phyloP scores from a whole-genome alignment of 53 echinoderm and acorn worm genomes.

The Arbacia lixula region DNA sequence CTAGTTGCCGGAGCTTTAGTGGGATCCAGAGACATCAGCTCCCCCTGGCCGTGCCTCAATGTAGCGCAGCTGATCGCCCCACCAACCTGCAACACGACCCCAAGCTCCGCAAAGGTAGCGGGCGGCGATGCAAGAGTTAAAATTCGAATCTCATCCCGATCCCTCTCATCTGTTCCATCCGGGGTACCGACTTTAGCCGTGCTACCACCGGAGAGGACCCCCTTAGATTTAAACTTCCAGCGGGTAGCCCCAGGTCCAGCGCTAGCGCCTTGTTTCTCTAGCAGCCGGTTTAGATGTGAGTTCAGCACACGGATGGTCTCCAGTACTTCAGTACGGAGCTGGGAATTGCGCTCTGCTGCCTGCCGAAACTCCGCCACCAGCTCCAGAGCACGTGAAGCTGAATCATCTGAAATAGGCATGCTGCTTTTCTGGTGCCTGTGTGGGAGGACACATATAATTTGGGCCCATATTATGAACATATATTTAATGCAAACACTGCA shows the following conservation, averaged over 20 bases:
- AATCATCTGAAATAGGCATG: conserved; percentile 93
- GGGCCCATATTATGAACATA: too few relatives aligned
- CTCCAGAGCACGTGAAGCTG: conserved; percentile 71
- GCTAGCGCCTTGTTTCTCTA: conserved; percentile 45
- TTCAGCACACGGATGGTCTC: conserved; percentile 72
- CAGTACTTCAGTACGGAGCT: conserved; percentile 72
- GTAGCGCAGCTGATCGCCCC: conserved; percentile 55
- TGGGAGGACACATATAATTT: too few relatives aligned
- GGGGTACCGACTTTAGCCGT: neutral
- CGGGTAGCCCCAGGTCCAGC: too few relatives aligned
- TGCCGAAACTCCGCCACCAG: conserved; percentile 78
- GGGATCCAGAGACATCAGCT: conserved; percentile 23
- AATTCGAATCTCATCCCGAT: conserved; percentile 82
- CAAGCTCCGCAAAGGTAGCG: conserved; percentile 63
- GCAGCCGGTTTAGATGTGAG: conserved; percentile 71
- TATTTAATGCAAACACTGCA: too few relatives aligned
- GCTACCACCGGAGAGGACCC: neutral
- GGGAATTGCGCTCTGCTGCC: conserved; percentile 52
- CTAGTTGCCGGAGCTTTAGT: neutral
- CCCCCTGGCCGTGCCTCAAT: conserved; percentile 47
- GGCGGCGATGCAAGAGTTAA: conserved; percentile 68
- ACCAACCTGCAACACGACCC: conserved; percentile 68
- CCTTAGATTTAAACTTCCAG: conserved; percentile 23
- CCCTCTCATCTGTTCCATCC: conserved; percentile 40
- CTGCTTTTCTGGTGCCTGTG: conserved; percentile 15